Percentiles rank a stretch among this genome's conserved stretches.
Conservation (phyloP, 2,888 invertebrate genomes). For the Drosophila quasianomalipes region DNA sequence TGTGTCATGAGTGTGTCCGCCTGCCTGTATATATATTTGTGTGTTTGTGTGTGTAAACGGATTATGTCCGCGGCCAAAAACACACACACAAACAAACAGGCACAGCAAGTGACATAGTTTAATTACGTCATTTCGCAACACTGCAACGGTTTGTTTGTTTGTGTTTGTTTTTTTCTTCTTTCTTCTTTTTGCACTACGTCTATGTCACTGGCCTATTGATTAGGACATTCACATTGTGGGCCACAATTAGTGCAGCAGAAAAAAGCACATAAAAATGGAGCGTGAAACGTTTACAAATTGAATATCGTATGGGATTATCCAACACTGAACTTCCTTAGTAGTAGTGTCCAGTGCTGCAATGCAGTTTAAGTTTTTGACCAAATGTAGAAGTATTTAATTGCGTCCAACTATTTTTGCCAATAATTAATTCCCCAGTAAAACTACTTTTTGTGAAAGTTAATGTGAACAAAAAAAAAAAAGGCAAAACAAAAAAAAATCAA, state of each 20-base stretch:
- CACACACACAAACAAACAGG: conserved; percentile 36
- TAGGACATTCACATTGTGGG: conserved; percentile 70
- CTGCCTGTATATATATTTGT: conserved; percentile 8
- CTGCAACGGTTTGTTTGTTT: conserved; percentile 33
- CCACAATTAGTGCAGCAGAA: conserved; percentile 49
- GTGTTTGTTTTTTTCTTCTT: conserved; percentile 14
- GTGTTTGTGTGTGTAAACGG: conserved; percentile 41
- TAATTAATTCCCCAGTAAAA: conserved; percentile 61
- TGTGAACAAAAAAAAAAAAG: conserved; percentile 54
- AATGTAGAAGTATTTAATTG: conserved; percentile 55
- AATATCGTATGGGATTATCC: conserved; percentile 16
- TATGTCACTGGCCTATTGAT: conserved; percentile 69
- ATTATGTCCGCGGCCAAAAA: conserved; percentile 49
- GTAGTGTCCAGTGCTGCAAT: conserved; percentile 35
- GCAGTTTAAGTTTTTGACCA: conserved; percentile 51
- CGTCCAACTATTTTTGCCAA: conserved; percentile 61
- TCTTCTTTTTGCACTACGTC: conserved; percentile 8
- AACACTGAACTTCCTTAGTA: conserved; percentile 49
- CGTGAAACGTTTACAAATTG: conserved; percentile 36
- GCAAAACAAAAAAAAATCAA: conserved; percentile 13
- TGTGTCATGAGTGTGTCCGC: conserved; percentile 53
- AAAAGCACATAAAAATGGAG: conserved; percentile 43
- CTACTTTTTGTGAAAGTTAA: conserved; percentile 71
- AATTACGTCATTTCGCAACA: conserved; percentile 72
- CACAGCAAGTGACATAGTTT: conserved; percentile 60